phyloP scores from a whole-genome alignment of 2,797 vertebrate species.

The Gadopsis bispinosus region DNA sequence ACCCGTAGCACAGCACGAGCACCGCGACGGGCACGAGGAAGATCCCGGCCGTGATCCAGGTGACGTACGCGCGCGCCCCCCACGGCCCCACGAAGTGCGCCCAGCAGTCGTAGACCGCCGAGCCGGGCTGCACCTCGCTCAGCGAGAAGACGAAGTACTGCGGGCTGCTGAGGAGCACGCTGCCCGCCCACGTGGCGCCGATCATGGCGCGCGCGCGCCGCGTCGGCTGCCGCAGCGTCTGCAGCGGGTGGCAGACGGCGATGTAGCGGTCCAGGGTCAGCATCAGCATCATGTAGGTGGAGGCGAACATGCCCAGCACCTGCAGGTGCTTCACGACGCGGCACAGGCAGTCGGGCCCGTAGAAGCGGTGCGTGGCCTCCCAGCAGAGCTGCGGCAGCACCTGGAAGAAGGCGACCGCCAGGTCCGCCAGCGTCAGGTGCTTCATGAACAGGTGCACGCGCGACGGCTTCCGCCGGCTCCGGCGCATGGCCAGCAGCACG shows the following conservation, averaged over 20 bases:
- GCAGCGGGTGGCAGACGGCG: slow-evolving; percentile 92
- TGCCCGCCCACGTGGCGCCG: slow-evolving; percentile 88
- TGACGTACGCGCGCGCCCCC: slow-evolving; percentile 91
- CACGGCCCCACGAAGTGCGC: slow-evolving; percentile 89
- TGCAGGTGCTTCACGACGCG: slow-evolving; percentile 92
- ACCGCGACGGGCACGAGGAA: slow-evolving; percentile 88
- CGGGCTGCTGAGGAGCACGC: slow-evolving; percentile 89
- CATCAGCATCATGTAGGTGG: slow-evolving; percentile 93
- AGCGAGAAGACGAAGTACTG: slow-evolving; percentile 94
- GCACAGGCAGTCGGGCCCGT: slow-evolving; percentile 90
- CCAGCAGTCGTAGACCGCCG: slow-evolving; percentile 93
- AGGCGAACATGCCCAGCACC: slow-evolving; percentile 94
- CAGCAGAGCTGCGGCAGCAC: slow-evolving; percentile 94
- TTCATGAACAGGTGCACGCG: slow-evolving; percentile 93
- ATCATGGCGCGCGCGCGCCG: slow-evolving; percentile 88
- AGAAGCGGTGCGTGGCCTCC: slow-evolving; percentile 93
- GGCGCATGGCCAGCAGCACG: slow-evolving; percentile 87
- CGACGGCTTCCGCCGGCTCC: slow-evolving; percentile 86
- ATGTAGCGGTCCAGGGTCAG: slow-evolving; percentile 94
- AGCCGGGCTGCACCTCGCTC: slow-evolving; percentile 88
- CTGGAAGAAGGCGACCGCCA: slow-evolving; percentile 93
- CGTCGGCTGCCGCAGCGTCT: slow-evolving; percentile 88
- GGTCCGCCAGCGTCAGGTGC: slow-evolving; percentile 91
- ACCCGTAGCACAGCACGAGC: slow-evolving; percentile 89
- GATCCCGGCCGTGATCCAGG: slow-evolving; percentile 91